Conservation (phyloP, 2,797 vertebrate species). For the Bovichtus diacanthus region DNA sequence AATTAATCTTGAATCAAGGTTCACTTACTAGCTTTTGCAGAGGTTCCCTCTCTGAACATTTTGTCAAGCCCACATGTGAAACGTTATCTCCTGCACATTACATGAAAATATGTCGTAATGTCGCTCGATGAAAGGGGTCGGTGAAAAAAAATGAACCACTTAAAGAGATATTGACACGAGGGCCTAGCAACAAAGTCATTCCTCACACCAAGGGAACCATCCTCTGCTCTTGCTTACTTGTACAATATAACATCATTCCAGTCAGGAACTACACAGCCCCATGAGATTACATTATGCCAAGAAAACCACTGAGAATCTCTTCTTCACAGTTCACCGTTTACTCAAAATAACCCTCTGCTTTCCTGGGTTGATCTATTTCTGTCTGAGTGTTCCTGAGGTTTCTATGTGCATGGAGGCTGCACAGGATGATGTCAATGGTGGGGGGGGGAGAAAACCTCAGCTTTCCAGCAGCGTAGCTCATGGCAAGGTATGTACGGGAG, state of each 20-base stretch:
- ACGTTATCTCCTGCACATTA: neutral
- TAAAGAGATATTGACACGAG: slow-evolving; percentile 23
- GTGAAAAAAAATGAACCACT: slow-evolving; percentile 13
- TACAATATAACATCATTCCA: neutral
- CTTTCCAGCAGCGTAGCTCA: slow-evolving; percentile 64
- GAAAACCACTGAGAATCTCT: slow-evolving; percentile 20
- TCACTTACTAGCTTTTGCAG: no score
- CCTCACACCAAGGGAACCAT: neutral
- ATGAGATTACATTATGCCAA: slow-evolving; percentile 14
- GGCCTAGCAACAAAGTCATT: slow-evolving; percentile 15
- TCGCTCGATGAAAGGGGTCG: neutral
- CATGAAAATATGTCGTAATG: neutral
- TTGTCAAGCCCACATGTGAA: slow-evolving; percentile 2
- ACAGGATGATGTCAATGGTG: slow-evolving; percentile 41
- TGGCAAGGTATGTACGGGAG: slow-evolving; percentile 70
- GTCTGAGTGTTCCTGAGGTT: slow-evolving; percentile 35
- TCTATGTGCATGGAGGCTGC: slow-evolving; percentile 9
- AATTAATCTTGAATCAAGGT: no score
- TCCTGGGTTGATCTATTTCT: slow-evolving; percentile 49
- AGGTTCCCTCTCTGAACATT: neutral
- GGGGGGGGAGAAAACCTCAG: slow-evolving; percentile 35
- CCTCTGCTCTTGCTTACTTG: neutral
- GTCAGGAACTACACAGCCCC: neutral
- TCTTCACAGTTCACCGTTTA: slow-evolving; percentile 19
- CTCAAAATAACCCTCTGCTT: slow-evolving; percentile 43